Percentiles rank a stretch among this genome's conserved stretches.
phyloP scores from a whole-genome alignment of 2,888 invertebrate species.

The Ophioninae sp. region DNA sequence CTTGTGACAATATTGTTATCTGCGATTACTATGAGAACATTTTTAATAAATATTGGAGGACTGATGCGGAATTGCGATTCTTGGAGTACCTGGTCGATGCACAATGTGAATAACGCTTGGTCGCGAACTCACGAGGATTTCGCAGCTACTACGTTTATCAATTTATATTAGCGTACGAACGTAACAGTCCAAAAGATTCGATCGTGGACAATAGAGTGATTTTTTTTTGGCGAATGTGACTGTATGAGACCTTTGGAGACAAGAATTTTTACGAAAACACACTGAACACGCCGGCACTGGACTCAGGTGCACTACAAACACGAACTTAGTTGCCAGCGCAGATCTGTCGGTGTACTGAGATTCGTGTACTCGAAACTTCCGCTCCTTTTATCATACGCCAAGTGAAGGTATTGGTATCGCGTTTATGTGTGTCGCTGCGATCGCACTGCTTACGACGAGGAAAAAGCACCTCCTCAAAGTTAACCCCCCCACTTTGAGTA shows the following conservation, averaged over 20 bases:
- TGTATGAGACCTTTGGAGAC: neutral
- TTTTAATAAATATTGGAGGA: constrained; percentile 1
- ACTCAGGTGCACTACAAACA: neutral
- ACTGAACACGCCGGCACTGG: neutral
- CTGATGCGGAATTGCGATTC: constrained; percentile 19
- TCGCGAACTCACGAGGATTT: neutral
- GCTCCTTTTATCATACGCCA: neutral
- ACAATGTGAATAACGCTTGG: constrained; percentile 14
- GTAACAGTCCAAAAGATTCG: neutral
- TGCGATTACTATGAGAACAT: neutral
- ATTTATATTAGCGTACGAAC: neutral
- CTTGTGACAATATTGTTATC: neutral
- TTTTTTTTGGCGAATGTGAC: neutral
- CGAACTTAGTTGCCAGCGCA: neutral
- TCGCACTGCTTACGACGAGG: too few species aligned
- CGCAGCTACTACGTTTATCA: neutral
- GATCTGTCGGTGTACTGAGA: neutral
- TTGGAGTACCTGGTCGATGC: constrained; percentile 44
- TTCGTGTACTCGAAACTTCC: neutral
- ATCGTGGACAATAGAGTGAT: neutral
- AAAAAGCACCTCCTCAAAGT: too few species aligned
- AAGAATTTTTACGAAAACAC: neutral
- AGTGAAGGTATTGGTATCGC: neutral
- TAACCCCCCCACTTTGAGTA: too few species aligned
- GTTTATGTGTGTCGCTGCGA: too few species aligned